Evolutionary conservation across 2,888 invertebrate species (phyloP), one percentile per base, ranked within the genome.

Genomic region (Eurois occulta): DNA sequence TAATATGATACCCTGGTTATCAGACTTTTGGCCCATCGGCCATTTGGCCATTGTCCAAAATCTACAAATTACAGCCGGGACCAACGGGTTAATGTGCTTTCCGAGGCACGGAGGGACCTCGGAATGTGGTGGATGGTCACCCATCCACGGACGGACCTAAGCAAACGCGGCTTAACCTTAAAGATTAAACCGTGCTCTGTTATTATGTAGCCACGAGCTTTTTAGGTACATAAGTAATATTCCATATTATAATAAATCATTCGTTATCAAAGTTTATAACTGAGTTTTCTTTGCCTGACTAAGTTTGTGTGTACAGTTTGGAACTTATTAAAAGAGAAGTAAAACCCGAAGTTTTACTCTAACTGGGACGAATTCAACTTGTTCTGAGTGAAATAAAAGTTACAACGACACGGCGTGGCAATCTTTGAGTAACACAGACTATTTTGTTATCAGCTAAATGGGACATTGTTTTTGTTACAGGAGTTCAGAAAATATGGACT

Each of bases 241-340:
- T 48, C 46, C 41, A 58, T 28, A 16, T 16, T 28, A 16, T 16
- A 8, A 58, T 71, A 82, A 83, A 74, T 74, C 48, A 68, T 64
- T 74, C 58, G 35, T 74, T 78, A 68, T 68, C 70, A 52, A 78
- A 78, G 28, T 84, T 81, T 35, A 38, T 58, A 76, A 72, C 62
- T 64, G 60, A 35, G 46, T 67, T 77, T 77, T 79, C 77, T 77
- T 84, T 73, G 41, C n/a, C 64, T 46, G 38, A 68, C 35, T 69
- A 72, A 83, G 66, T 77, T 79, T 24, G 28, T 65, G 68, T 77
- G 46, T 71, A 66, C 52, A 67, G 48, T 84, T 52, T 60, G 65
- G 6, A 84, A 80, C 72, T 84, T 87, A 78, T 86, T 84, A 83
- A 84, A 78, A 72, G 69, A 70, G 48, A 81, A 66, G 76, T 64